These are phyloP conservation scores for Temnothorax rugatulus DNA, from an alignment of 2,888 invertebrate genomes.

Conservation along the genomic window DNA sequence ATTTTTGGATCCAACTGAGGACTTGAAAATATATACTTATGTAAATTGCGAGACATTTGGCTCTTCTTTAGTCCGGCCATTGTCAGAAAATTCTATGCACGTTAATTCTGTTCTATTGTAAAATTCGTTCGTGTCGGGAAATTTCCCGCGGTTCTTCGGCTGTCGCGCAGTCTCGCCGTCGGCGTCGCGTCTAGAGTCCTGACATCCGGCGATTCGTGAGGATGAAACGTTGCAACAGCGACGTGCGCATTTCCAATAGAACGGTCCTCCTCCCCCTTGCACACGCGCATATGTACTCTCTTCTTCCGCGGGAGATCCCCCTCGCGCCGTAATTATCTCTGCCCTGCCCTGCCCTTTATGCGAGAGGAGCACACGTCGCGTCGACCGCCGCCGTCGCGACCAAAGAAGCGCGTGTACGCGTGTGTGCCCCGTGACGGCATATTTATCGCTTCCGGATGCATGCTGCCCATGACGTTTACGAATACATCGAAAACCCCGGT, in stretches of 20 bases:
- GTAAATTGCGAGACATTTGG: conserved; percentile 10
- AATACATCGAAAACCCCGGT: conserved; percentile 47
- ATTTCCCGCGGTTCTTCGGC: conserved; percentile 35
- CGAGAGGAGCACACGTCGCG: conserved; percentile 53
- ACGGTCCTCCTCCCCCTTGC: conserved; percentile 13
- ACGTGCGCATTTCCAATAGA: conserved; percentile 47
- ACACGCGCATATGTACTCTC: conserved; percentile 63
- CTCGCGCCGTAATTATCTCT: conserved; percentile 67
- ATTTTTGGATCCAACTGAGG: background rate
- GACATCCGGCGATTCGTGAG: conserved; percentile 40
- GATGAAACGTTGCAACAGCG: conserved; percentile 28
- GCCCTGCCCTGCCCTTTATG: conserved; percentile 56
- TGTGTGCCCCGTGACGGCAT: conserved; percentile 58
- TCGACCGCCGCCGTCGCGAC: conserved; percentile 29
- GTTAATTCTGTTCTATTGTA: conserved; percentile 15
- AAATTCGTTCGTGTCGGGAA: conserved; percentile 15
- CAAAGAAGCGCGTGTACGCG: conserved; percentile 35
- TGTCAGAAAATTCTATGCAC: background rate
- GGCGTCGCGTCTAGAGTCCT: background rate
- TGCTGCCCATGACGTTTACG: conserved; percentile 64
- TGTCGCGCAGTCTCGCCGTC: conserved; percentile 5
- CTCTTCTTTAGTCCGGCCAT: background rate
- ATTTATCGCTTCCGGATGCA: conserved; percentile 80
- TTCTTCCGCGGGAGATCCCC: conserved; percentile 56
- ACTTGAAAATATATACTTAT: background rate